These are phyloP conservation scores for Erebia aethiops DNA, from an alignment of 2,888 invertebrate genomes.

Conservation along the genomic window DNA sequence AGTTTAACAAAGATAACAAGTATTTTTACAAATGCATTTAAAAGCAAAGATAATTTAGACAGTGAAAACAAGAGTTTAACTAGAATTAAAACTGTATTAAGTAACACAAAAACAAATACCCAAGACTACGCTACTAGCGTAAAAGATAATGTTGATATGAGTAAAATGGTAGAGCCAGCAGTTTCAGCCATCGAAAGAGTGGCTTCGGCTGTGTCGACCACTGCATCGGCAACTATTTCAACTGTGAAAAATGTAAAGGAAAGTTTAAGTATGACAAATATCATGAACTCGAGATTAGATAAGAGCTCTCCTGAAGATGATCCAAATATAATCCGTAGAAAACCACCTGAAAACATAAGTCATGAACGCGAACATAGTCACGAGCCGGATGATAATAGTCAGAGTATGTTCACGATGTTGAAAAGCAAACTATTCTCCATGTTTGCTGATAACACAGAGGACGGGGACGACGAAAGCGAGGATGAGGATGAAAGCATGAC, in stretches of 20 bases:
- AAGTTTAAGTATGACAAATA: slow-evolving; percentile 19
- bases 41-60: slow-evolving; percentile 40
- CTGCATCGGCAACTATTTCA: slow-evolving; percentile 13
- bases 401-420: slow-evolving; percentile 32
- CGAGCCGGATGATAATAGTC: slow-evolving; percentile 19
- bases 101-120: slow-evolving; percentile 24
- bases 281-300: slow-evolving; percentile 27
- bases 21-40: slow-evolving; percentile 34
- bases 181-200: slow-evolving; percentile 21
- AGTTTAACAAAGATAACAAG: slow-evolving; percentile 7
- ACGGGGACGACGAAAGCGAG: slow-evolving; percentile 15
- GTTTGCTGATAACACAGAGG: slow-evolving; percentile 24
- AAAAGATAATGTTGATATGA: slow-evolving; percentile 14
- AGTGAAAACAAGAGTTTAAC: slow-evolving; percentile 20
- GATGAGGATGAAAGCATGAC: slow-evolving; percentile 22
- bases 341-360: slow-evolving; percentile 12
- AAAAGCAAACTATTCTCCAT: slow-evolving; percentile 34
- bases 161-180: slow-evolving; percentile 29
- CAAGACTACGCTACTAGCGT: slow-evolving; percentile 21
- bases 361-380: slow-evolving; percentile 20
- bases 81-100: slow-evolving; percentile 17
- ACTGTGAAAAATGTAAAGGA: slow-evolving; percentile 15
- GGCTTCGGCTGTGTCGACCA: slow-evolving; percentile 27
- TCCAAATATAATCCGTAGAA: slow-evolving; percentile 9
- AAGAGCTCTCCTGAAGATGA: slow-evolving; percentile 31